Evolutionary conservation across 2,888 invertebrate genomes (phyloP), one percentile per base, ranked within the genome.

Genomic region (Caenorhabditis wallacei): DNA sequence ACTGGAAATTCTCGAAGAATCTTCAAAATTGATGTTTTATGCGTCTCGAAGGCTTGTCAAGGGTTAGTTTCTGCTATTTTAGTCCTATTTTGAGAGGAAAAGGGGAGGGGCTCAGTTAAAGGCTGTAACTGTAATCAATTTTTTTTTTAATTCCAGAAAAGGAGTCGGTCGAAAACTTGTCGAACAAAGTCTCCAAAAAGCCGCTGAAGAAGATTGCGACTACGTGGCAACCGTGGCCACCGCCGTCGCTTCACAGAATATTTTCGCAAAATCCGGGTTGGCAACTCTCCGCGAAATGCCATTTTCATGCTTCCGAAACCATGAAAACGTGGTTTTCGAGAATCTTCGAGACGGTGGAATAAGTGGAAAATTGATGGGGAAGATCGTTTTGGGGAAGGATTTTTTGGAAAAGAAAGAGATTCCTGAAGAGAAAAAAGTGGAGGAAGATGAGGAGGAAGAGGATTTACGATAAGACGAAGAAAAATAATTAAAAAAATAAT

Each of bases 21-120:
- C 26, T 85, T 87, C 57, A 87, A 87, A 66, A 83, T 87, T n/a
- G 87, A 87, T 54, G 85, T 87, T 16, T 53, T 87, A 0, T 87
- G 87, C 37, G 87, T 87, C 1, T 78, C 84, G 7, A 75, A 76
- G 26, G 70, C 74, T 10, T 80, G 76, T 30, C 87, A 87, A 46
- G 84, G 85, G 86, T 85, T 13, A 46, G 63, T 43, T 43, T 43
- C 43, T 5, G 13, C 3, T 43, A 2, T 13, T 43, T 13, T 13
- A 11, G 43, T 43, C 22, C 5, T 16, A 10, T 24, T 11, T 1
- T n/a, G n/a, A n/a, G n/a, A n/a, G n/a, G n/a, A n/a, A n/a, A n/a
- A n/a, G n/a, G n/a, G n/a, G n/a, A n/a, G n/a, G n/a, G n/a, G n/a
- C n/a, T n/a, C n/a, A n/a, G n/a, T n/a, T n/a, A n/a, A n/a, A n/a